A percentile compares a stretch with the other conserved stretches of the same genome.
Evolutionary conservation across 2,888 invertebrate genomes (phyloP).

Genomic region (Mellilla xanthometata): DNA sequence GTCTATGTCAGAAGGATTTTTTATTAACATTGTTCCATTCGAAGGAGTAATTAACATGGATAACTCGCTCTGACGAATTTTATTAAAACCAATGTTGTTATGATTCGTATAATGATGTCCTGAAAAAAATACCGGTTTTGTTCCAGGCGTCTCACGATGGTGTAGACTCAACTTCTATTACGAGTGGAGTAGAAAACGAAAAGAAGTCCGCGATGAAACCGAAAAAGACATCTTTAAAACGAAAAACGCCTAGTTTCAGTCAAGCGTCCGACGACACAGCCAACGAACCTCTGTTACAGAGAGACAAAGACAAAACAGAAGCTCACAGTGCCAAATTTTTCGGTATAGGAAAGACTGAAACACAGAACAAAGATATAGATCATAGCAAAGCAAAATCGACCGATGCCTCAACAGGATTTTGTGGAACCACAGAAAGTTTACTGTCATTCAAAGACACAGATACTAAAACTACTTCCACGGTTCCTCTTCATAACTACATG

Average conservation of each 20-base stretch:
- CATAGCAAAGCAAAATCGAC: conserved; percentile 37
- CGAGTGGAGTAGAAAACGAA: conserved; percentile 71
- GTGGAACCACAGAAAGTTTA: conserved; percentile 39
- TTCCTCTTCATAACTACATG: conserved; percentile 59
- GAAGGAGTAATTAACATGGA: too few relatives aligned
- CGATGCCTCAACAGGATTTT: conserved; percentile 32
- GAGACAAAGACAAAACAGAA: conserved; percentile 55
- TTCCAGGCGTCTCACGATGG: conserved; percentile 74
- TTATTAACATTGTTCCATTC: too few relatives aligned
- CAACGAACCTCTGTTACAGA: conserved; percentile 69
- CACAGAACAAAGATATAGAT: conserved; percentile 46
- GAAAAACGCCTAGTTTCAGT: conserved; percentile 61
- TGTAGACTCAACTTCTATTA: conserved; percentile 63
- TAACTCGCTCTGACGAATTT: too few relatives aligned
- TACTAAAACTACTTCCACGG: conserved; percentile 26
- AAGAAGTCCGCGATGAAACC: conserved; percentile 67
- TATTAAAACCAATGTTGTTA: too few relatives aligned
- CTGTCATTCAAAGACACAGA: conserved; percentile 35
- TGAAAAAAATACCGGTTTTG: conserved; percentile 7
- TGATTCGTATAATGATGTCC: too few relatives aligned
- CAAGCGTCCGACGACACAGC: conserved; percentile 69
- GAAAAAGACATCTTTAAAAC: conserved; percentile 67
- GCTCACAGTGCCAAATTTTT: conserved; percentile 68
- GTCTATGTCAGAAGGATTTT: too few relatives aligned
- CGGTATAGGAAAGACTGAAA: conserved; percentile 68